Conservation (phyloP, 2,888 invertebrate species). For the Drosophila mimetica region DNA sequence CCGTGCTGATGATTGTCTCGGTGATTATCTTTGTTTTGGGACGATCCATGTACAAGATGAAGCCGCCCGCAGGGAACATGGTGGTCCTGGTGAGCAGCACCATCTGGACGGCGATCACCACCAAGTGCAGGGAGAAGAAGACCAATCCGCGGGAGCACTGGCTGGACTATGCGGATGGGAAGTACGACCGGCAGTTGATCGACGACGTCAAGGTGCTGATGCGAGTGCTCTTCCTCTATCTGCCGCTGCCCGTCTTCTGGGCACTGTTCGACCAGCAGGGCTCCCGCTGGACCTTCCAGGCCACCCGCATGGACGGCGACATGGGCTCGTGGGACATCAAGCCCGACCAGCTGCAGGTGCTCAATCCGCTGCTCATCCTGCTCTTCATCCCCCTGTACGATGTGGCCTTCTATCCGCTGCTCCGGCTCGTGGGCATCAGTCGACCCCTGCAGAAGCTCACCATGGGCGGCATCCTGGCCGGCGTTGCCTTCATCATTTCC, state of each 20-base stretch:
- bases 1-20: slow-evolving; percentile 83
- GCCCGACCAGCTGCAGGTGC: slow-evolving; percentile 97
- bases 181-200: slow-evolving; percentile 89
- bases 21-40: slow-evolving; percentile 90
- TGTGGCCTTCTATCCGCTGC: slow-evolving; percentile 91
- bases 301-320: slow-evolving; percentile 93
- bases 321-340: slow-evolving; percentile 90
- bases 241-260: slow-evolving; percentile 97
- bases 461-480: slow-evolving; percentile 94
- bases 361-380: slow-evolving; percentile 94
- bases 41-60: slow-evolving; percentile 87
- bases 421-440: slow-evolving; percentile 88
- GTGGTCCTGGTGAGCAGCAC: slow-evolving; percentile 88
- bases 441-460: slow-evolving; percentile 94
- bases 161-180: slow-evolving; percentile 93
- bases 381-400: slow-evolving; percentile 94
- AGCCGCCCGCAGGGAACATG: slow-evolving; percentile 89
- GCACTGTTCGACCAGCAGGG: slow-evolving; percentile 97
- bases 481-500: slow-evolving; percentile 93
- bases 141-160: slow-evolving; percentile 89
- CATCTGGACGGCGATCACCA: slow-evolving; percentile 86
- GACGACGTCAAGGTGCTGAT: slow-evolving; percentile 92
- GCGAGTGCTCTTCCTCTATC: slow-evolving; percentile 90
- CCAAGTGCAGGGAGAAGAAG: slow-evolving; percentile 82
- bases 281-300: slow-evolving; percentile 97